phyloP scores from a whole-genome alignment of 2,113 vertebrate species.

The Corapipo altera region DNA sequence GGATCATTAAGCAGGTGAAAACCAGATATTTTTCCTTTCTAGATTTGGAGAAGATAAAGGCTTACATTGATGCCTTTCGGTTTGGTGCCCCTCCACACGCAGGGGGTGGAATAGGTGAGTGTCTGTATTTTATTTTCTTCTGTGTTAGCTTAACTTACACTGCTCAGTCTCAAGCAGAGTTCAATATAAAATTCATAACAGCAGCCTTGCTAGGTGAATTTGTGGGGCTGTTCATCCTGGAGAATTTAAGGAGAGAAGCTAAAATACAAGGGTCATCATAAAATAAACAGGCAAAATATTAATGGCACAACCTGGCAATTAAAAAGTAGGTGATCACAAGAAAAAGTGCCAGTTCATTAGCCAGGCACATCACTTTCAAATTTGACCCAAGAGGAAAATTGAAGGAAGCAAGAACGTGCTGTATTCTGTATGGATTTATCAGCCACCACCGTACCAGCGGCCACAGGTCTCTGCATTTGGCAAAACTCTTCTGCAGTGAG shows the following conservation, averaged over 20 bases:
- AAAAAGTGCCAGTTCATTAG: neutral
- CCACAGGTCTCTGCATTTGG: neutral
- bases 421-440: neutral
- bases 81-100: conserved; percentile 95
- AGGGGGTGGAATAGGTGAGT: conserved; percentile 94
- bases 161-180: neutral
- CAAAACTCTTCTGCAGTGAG: neutral
- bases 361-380: neutral
- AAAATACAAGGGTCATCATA: neutral
- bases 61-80: conserved; percentile 97
- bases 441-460: neutral
- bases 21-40: conserved; percentile 3
- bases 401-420: neutral
- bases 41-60: conserved; percentile 99
- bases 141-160: neutral
- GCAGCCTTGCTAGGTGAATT: neutral
- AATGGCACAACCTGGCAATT: neutral
- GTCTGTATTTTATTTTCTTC: neutral
- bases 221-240: neutral
- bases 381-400: neutral
- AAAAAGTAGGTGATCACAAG: neutral
- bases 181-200: neutral
- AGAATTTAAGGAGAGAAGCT: neutral
- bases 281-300: neutral
- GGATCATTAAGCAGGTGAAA: neutral